These are phyloP conservation scores for Burhinus bistriatus DNA, from an alignment of 2,113 vertebrate genomes.

Conservation along the genomic window DNA sequence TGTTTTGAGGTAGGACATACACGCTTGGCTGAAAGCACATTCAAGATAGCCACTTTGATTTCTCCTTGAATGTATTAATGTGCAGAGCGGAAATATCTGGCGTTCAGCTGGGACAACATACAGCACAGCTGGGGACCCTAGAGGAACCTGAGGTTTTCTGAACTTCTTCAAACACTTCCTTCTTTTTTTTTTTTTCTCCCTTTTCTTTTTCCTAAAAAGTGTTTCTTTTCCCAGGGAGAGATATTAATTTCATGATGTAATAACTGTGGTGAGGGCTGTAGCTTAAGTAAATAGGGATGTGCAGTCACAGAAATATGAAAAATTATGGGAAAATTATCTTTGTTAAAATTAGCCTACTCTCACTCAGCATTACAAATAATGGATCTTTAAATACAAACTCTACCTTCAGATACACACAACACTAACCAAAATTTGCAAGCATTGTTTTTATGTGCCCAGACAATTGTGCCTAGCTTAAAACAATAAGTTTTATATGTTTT, in stretches of 20 bases:
- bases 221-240: slow-evolving; percentile 30
- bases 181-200: background rate
- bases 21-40: background rate
- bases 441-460: fast-evolving
- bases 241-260: slow-evolving; percentile 1
- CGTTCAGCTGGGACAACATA: slow-evolving; percentile 41
- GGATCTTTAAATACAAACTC: background rate
- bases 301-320: background rate
- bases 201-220: slow-evolving; percentile 15
- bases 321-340: background rate
- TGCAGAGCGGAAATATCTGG: slow-evolving; percentile 36
- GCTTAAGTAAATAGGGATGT: background rate
- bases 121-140: slow-evolving; percentile 47
- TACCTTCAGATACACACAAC: background rate
- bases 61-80: background rate
- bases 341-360: background rate
- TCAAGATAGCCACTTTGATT: background rate
- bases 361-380: background rate
- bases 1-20: background rate
- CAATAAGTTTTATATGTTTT: background rate
- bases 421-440: background rate
- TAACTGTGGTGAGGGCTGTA: background rate
- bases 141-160: slow-evolving; percentile 29
- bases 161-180: slow-evolving; percentile 3
- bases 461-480: background rate